Evolutionary conservation across 2,888 invertebrate genomes (phyloP), one percentile per base, ranked within the genome.

Genomic region (Yponomeuta plumbellus): DNA sequence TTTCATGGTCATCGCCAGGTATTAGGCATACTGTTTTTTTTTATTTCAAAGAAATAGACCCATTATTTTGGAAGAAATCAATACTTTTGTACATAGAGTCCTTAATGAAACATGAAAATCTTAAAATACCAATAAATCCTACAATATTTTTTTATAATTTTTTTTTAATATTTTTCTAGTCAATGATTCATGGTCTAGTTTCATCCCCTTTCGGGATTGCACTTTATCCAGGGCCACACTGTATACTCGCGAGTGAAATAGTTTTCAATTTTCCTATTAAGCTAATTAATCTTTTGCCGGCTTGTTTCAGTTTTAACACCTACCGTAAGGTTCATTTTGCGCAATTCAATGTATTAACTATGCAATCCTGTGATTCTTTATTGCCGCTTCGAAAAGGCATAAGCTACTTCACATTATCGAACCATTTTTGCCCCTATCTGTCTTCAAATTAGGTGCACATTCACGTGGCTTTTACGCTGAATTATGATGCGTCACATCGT

Each of bases 251-350:
- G 23, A 44, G 22, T 21, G 20, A 44, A 63, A 63, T 63, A 44
- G 63, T 44, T 44, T 63, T 73, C 73, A 73, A 85, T 85, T 84
- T 85, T 81, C 75, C 80, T 84, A 81, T 81, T 73, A 76, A 66
- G 68, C 67, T 71, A 81, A 85, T 86, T 85, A 81, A 81, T 84
- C 81, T 79, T 79, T 79, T 71, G 75, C 80, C 84, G 79, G 82
- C 84, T 78, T 79, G 75, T 76, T 72, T 73, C 75, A 74, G 79
- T 80, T 44, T 20, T 52, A 52, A 26, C 66, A 66, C 52, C 56
- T 52, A 22, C 61, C 22, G 26, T 17, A 61, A 8, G 17, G 61
- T 52, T 52, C 61, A 44, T 66, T 66, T 66, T 44, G 58, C 40
- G 39, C 58, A 26, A 65, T 65, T 65, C 34, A 56, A 57, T 57